phyloP scores from a whole-genome alignment of 2,113 vertebrate genomes.

The Clupea harengus region DNA sequence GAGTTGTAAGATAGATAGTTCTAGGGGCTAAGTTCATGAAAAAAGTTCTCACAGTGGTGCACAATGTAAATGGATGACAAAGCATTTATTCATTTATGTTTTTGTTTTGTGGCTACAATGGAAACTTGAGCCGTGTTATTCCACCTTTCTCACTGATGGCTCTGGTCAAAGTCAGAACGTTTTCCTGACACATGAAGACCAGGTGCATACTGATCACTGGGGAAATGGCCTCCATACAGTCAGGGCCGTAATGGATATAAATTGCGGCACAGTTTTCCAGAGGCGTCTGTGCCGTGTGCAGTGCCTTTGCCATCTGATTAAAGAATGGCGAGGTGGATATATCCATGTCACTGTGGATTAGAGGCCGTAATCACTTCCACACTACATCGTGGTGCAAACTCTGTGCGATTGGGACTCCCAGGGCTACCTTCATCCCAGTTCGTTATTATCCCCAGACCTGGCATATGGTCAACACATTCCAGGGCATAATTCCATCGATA shows the following conservation, averaged over 20 bases:
- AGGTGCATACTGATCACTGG: slow-evolving; percentile 39
- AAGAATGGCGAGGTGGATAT: slow-evolving; percentile 63
- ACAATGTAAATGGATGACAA: slow-evolving; percentile 24
- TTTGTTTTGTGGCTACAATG: slow-evolving; percentile 1
- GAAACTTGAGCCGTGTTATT: slow-evolving; percentile 24
- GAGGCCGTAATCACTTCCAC: slow-evolving; percentile 72
- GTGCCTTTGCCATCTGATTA: slow-evolving; percentile 70
- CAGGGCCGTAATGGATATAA: slow-evolving; percentile 67
- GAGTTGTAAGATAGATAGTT: not conserved
- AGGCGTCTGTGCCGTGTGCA: slow-evolving; percentile 66
- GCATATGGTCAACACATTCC: slow-evolving; percentile 49
- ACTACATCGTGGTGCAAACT: slow-evolving; percentile 52
- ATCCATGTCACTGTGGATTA: slow-evolving; percentile 71
- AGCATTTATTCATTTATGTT: not conserved
- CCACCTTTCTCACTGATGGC: slow-evolving; percentile 21
- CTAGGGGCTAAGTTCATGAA: not conserved
- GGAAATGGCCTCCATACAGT: slow-evolving; percentile 52
- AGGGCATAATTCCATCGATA: slow-evolving; percentile 23
- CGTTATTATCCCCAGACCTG: slow-evolving; percentile 43
- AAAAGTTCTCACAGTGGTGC: not conserved
- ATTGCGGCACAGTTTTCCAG: slow-evolving; percentile 71
- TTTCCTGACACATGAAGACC: slow-evolving; percentile 19
- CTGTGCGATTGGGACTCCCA: slow-evolving; percentile 8
- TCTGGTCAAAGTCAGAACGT: slow-evolving; percentile 28
- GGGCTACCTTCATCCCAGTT: slow-evolving; percentile 47